Base-by-base conservation (phyloP, 2,888 invertebrate genomes). In the Chesias legatella region DNA sequence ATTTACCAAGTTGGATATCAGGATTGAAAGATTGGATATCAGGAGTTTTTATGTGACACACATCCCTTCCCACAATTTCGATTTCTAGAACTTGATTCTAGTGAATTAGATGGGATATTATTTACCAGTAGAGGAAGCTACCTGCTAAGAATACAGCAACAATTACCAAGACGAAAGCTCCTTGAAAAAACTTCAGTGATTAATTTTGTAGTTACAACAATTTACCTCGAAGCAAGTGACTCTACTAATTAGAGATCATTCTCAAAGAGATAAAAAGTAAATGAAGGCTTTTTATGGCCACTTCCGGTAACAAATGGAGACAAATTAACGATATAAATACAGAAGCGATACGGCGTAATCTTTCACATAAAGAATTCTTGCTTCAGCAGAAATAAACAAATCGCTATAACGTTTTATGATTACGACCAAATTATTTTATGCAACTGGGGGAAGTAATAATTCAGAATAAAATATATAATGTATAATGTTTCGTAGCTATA, bases 171-270 rank as follows among this genome's bases (percentile, higher is more conserved):
- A 28, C 20, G 25, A 17, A 17, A 17, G 5, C 13, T 17, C 2
- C 13, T 2, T 17, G 13, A 10, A 10, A 24, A 25, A 10, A 17
- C 11, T 27, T 21, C 10, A 22, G 26, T 30, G 13, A 38, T 34
- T 34, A 35, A 27, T 28, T 35, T n/a, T 5, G 22, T 6, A 27
- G 11, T 9, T 29, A 24, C 27, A 42, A 33, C 37, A 43, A 20
- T 41, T 48, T 38, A 43, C 39, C 43, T 32, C 39, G 17, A 37
- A 17, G 20, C 36, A 41, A 50, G 46, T 47, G 45, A 36, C 25
- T 46, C 40, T 34, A 41, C 53, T 51, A 54, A 54, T 54, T 54
- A 48, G 42, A 49, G 53, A 54, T 51, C 43, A 45, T 45, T 54
- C 47, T 28, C 35, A 38, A 38, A 41, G 45, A 49, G 45, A 54